A percentile compares a stretch with the other conserved stretches of the same genome.
Evolutionary conservation across 2,888 invertebrate genomes (phyloP).

Genomic region (Odontothrips loti): DNA sequence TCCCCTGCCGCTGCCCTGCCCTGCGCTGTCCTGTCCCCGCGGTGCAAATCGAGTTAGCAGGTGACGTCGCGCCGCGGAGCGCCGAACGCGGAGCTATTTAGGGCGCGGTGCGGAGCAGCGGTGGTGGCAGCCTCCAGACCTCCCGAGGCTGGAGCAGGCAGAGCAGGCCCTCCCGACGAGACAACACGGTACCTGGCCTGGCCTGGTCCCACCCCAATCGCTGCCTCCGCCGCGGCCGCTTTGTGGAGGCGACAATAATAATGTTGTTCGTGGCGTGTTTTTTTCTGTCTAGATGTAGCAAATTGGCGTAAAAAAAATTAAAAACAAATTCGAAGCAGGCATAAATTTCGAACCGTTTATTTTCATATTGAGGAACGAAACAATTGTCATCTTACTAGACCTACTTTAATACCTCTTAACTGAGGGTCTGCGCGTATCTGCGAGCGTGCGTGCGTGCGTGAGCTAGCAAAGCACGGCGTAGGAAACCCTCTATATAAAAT

Average conservation of each 20-base stretch:
- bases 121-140: neutral
- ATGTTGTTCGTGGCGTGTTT: neutral
- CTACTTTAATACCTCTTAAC: too few species aligned
- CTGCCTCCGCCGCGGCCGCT: neutral
- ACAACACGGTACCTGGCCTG: too few species aligned
- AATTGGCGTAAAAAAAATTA: neutral
- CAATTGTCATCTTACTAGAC: too few species aligned
- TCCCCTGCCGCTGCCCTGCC: neutral
- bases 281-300: neutral
- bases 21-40: neutral
- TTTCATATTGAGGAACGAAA: too few species aligned
- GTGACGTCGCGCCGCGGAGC: neutral
- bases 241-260: neutral
- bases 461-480: too few species aligned
- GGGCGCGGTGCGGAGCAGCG: too few species aligned
- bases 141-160: neutral
- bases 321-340: neutral
- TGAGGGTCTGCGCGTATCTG: too few species aligned
- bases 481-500: too few species aligned
- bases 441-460: too few species aligned
- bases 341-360: neutral
- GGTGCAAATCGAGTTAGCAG: neutral
- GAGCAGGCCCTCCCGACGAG: neutral
- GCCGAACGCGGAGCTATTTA: neutral
- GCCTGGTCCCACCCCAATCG: neutral